phyloP scores from a whole-genome alignment of 2,888 invertebrate species.

The Drosophila nigritarsus region DNA sequence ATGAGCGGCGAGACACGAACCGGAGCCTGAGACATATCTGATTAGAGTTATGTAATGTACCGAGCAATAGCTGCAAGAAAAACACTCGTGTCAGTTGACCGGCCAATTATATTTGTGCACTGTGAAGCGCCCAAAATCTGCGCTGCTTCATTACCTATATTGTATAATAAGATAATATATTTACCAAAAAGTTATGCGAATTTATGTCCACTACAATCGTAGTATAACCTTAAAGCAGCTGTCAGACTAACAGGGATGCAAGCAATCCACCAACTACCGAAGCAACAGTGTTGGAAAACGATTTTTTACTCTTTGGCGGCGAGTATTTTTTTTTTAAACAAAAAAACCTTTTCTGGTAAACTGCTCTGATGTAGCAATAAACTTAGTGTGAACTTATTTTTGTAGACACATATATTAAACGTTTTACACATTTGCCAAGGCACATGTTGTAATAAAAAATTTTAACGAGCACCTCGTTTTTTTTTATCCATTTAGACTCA shows the following conservation, averaged over 20 bases:
- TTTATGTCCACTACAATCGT: conserved; percentile 44
- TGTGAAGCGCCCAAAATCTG: no score
- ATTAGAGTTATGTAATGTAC: conserved; percentile 79
- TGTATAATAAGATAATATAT: conserved; percentile 28
- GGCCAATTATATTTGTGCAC: background rate
- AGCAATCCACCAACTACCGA: conserved; percentile 42
- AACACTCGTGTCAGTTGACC: conserved; percentile 12
- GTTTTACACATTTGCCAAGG: background rate
- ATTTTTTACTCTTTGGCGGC: background rate
- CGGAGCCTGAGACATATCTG: conserved; percentile 86
- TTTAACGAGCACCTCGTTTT: background rate
- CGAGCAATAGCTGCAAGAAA: conserved; percentile 58
- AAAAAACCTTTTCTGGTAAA: background rate
- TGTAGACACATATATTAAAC: background rate
- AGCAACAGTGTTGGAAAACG: conserved; percentile 32
- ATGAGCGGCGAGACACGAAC: conserved; percentile 93
- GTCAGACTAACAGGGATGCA: conserved; percentile 59
- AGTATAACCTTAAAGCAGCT: conserved; percentile 78
- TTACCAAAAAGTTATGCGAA: conserved; percentile 64
- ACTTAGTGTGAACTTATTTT: background rate
- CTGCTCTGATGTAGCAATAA: background rate
- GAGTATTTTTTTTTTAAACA: background rate
- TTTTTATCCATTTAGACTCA: no score
- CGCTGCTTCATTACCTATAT: background rate
- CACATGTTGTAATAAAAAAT: background rate